phyloP scores from a whole-genome alignment of 2,888 invertebrate species.

The Protonemura montana region DNA sequence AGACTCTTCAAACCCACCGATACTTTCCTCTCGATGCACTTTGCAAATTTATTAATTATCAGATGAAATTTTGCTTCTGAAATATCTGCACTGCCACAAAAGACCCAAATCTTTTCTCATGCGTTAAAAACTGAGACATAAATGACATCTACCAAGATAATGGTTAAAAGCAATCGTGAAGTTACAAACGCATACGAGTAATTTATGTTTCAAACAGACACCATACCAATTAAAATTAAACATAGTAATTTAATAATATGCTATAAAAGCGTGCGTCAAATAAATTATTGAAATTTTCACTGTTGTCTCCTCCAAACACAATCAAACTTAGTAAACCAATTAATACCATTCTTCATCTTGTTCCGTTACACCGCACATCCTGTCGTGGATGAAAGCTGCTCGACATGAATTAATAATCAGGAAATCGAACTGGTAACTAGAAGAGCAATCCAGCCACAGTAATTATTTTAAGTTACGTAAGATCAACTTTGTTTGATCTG shows the following conservation, averaged over 20 bases:
- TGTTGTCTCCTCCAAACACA: neutral
- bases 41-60: too few relatives aligned
- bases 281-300: neutral
- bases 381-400: neutral
- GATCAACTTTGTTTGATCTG: neutral
- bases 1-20: too few relatives aligned
- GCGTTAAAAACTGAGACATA: neutral
- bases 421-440: neutral
- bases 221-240: neutral
- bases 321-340: neutral
- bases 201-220: neutral
- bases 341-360: neutral
- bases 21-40: too few relatives aligned
- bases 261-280: neutral
- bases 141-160: neutral
- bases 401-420: neutral
- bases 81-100: neutral
- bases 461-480: neutral
- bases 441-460: neutral
- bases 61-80: too few relatives aligned
- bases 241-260: neutral
- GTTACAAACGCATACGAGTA: too few relatives aligned
- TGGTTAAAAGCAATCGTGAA: neutral
- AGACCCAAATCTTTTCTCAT: neutral
- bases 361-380: slow-evolving; percentile 5